These are phyloP conservation scores for Pachyseris speciosa DNA, from an alignment of 64 coral and sea anemone species.

Conservation along the genomic window DNA sequence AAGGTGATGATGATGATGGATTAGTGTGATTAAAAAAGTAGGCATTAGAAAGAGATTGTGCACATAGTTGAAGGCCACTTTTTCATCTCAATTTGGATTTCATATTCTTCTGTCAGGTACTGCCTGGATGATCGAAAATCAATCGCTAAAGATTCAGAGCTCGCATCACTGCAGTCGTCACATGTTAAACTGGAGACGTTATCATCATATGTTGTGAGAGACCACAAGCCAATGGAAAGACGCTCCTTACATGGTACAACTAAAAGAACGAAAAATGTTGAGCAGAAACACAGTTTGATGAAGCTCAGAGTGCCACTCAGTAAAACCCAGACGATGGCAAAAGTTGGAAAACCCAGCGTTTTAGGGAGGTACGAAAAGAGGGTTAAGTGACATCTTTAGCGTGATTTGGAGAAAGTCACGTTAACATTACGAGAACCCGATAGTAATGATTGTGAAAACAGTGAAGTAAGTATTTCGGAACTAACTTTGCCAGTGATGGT, in stretches of 20 bases:
- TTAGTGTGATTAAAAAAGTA: no score
- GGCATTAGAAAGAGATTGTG: no score
- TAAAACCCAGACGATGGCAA: neutral
- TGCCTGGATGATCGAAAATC: conserved; percentile 52
- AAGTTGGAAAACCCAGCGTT: neutral
- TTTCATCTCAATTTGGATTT: no score
- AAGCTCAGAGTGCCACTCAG: conserved; percentile 12
- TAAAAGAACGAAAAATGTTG: neutral
- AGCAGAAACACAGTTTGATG: neutral
- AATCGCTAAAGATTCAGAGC: conserved; percentile 37
- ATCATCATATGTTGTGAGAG: conserved; percentile 15
- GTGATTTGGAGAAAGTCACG: no score
- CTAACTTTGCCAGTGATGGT: no score
- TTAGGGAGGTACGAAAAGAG: conserved; percentile 16
- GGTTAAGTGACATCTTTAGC: no score
- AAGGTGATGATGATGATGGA: no score
- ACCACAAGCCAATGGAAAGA: conserved; percentile 8
- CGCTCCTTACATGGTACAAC: neutral
- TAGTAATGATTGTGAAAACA: no score
- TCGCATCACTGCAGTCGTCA: conserved; percentile 15
- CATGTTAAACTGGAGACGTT: conserved; percentile 53
- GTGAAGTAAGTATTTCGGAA: no score
- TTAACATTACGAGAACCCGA: no score
- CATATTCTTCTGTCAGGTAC: conserved; percentile 29
- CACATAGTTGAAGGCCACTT: no score